These are phyloP conservation scores for Oscarella lobularis DNA, from an alignment of 37 sponge, comb jelly and placozoan species.

Conservation along the genomic window DNA sequence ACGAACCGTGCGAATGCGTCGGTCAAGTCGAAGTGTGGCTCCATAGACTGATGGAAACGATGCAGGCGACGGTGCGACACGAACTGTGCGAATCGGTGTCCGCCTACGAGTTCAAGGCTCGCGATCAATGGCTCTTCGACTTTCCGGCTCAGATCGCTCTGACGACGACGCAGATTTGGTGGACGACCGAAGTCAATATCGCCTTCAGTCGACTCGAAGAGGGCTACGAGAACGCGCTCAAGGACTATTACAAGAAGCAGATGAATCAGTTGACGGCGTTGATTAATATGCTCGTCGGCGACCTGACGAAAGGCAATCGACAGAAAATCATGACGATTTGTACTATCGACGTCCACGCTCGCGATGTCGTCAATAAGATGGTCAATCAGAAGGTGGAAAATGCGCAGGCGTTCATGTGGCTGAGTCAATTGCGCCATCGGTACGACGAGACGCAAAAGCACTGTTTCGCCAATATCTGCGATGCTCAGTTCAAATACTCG, in stretches of 20 bases:
- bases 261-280: slow-evolving; percentile 83
- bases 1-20: slow-evolving; percentile 51
- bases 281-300: slow-evolving; percentile 81
- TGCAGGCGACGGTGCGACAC: slow-evolving; percentile 76
- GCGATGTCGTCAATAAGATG: slow-evolving; percentile 93
- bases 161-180: slow-evolving; percentile 93
- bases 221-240: slow-evolving; percentile 96
- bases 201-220: slow-evolving; percentile 93
- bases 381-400: slow-evolving; percentile 93
- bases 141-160: slow-evolving; percentile 96
- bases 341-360: slow-evolving; percentile 99
- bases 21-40: slow-evolving; percentile 91
- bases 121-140: slow-evolving; percentile 97
- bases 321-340: slow-evolving; percentile 99
- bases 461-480: slow-evolving; percentile 99
- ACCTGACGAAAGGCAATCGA: slow-evolving; percentile 78
- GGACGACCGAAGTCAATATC: slow-evolving; percentile 92
- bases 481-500: slow-evolving; percentile 95
- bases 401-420: slow-evolving; percentile 95
- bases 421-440: slow-evolving; percentile 87
- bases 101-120: slow-evolving; percentile 95
- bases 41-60: slow-evolving; percentile 60
- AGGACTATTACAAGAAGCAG: slow-evolving; percentile 97
- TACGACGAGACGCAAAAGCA: slow-evolving; percentile 77
- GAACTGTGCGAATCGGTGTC: slow-evolving; percentile 88